Percentiles rank a stretch among this genome's conserved stretches.
Conservation (phyloP, 2,113 vertebrate genomes). For the Peromyscus maniculatus region DNA sequence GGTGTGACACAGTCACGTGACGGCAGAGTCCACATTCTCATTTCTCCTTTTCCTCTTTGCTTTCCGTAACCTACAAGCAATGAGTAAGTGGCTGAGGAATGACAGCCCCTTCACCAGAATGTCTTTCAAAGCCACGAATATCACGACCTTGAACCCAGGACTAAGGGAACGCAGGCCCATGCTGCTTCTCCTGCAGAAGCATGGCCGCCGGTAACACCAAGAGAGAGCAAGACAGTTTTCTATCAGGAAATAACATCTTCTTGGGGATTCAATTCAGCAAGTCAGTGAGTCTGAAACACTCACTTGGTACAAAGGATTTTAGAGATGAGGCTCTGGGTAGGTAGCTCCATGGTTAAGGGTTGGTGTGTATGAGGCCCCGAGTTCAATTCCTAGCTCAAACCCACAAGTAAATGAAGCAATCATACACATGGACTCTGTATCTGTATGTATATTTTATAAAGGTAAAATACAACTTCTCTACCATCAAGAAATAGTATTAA, state of each 20-base stretch:
- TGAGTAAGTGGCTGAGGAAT: background rate
- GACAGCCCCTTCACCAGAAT: background rate
- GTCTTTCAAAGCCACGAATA: background rate
- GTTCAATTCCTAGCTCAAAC: background rate
- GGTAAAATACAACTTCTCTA: background rate
- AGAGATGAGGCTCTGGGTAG: background rate
- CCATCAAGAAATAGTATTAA: background rate
- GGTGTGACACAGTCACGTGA: slow-evolving; percentile 27
- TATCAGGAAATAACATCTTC: background rate
- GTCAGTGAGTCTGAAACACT: background rate
- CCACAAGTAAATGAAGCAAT: background rate
- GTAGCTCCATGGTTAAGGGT: background rate
- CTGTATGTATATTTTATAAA: background rate
- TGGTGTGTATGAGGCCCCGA: background rate
- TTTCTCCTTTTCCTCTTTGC: slow-evolving; percentile 37
- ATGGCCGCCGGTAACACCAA: background rate
- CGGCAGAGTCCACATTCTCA: slow-evolving; percentile 23
- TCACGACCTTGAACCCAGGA: background rate
- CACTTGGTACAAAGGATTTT: background rate
- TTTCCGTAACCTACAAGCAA: slow-evolving; percentile 32
- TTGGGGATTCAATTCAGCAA: background rate
- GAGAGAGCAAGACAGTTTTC: slow-evolving; percentile 10
- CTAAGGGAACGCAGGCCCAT: background rate
- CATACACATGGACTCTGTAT: background rate
- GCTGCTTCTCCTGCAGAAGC: background rate